These are phyloP conservation scores for Callipepla californica DNA, from an alignment of 2,113 vertebrate genomes.

Conservation along the genomic window DNA sequence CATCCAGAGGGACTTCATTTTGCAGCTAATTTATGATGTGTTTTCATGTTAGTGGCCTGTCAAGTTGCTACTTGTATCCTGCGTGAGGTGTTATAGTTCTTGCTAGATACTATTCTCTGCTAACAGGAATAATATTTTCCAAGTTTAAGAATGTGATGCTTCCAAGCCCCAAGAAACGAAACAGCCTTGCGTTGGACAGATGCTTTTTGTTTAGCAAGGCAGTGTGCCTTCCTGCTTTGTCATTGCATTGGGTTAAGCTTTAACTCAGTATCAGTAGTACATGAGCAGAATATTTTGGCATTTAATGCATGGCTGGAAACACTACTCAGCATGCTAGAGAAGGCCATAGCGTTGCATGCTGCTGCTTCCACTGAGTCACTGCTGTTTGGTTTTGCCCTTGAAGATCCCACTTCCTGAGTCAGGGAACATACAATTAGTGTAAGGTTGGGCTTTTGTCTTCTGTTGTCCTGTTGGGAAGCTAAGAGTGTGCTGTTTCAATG, in stretches of 20 bases:
- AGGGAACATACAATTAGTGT: background rate
- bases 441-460: slow-evolving; percentile 10
- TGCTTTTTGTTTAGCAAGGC: background rate
- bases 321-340: background rate
- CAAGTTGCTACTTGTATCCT: slow-evolving; percentile 1
- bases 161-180: background rate
- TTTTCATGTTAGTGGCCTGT: slow-evolving; percentile 13
- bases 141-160: background rate
- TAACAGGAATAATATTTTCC: background rate
- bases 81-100: background rate
- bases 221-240: background rate
- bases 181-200: background rate
- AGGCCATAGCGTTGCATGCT: accelerated
- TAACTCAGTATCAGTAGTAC: background rate
- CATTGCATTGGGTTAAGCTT: background rate
- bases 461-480: background rate
- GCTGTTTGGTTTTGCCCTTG: background rate
- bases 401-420: background rate
- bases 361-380: background rate
- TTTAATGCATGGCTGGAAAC: background rate
- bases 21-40: slow-evolving; percentile 16
- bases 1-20: background rate
- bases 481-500: background rate
- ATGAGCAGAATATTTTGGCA: accelerated
- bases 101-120: background rate